Evolutionary conservation across 2,888 invertebrate genomes (phyloP).

Genomic region (Alitta virens): DNA sequence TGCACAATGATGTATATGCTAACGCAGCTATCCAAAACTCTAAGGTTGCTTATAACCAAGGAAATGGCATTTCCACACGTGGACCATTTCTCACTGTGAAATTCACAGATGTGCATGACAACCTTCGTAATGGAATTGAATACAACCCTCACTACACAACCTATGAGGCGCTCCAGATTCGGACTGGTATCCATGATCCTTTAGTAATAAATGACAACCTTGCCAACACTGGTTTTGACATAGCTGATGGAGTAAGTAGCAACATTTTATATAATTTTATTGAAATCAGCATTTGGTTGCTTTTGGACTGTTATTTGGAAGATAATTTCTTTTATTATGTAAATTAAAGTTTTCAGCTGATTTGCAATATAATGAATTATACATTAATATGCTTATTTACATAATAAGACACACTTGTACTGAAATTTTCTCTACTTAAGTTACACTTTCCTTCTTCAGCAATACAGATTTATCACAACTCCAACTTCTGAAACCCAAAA

Average conservation of each 20-base stretch:
- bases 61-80: constrained; percentile 77
- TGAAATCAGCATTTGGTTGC: too few relatives aligned
- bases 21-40: constrained; percentile 71
- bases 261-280: too few relatives aligned
- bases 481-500: not conserved
- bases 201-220: not conserved
- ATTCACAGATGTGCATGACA: constrained; percentile 67
- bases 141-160: constrained; percentile 84
- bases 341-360: too few relatives aligned
- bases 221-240: not conserved
- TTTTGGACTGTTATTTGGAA: too few relatives aligned
- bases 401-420: too few relatives aligned
- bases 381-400: too few relatives aligned
- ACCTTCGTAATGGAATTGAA: constrained; percentile 81
- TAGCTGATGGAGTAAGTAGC: not conserved
- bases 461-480: constrained; percentile 17
- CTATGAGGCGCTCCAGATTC: constrained; percentile 46
- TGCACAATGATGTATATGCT: constrained; percentile 89
- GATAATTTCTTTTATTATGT: too few relatives aligned
- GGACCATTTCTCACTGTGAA: constrained; percentile 64
- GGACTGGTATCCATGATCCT: constrained; percentile 30
- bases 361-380: too few relatives aligned
- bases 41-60: constrained; percentile 60
- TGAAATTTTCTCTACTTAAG: too few relatives aligned
- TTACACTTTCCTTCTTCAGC: constrained; percentile 2